phyloP scores from a whole-genome alignment of 92 coral and sea anemone species.

The Desmophyllum pertusum region DNA sequence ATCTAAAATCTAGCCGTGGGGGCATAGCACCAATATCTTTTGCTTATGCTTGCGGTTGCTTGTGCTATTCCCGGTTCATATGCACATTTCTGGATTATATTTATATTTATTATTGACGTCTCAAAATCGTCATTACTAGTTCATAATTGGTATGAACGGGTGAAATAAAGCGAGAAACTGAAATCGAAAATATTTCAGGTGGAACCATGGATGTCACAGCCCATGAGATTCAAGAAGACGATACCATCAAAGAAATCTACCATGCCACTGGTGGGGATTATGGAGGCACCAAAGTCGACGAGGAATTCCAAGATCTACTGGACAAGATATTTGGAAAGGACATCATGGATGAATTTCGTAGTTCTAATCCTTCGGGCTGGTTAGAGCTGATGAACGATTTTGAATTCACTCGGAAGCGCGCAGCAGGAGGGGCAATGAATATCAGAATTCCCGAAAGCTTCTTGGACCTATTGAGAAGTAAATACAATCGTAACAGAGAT shows the following conservation, averaged over 20 bases:
- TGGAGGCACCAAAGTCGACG: conserved; percentile 53
- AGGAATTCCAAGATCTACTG: conserved; percentile 23
- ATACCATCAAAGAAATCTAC: conserved; percentile 38
- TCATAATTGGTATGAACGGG: no score
- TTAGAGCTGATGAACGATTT: conserved; percentile 42
- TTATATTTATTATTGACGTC: no score
- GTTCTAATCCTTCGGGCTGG: conserved; percentile 24
- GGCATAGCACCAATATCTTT: no score
- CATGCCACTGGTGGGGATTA: conserved; percentile 35
- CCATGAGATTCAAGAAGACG: conserved; percentile 27
- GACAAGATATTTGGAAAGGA: conserved; percentile 32
- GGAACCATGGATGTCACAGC: conserved; percentile 53
- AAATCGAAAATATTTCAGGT: conserved; percentile 11
- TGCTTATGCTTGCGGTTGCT: no score
- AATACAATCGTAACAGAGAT: background rate
- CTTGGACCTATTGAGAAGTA: conserved; percentile 11
- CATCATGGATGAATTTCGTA: conserved; percentile 7
- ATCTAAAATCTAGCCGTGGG: no score
- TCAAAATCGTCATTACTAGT: no score
- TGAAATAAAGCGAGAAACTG: no score
- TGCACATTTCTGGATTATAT: no score
- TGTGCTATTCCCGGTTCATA: no score
- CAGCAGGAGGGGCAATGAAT: conserved; percentile 34
- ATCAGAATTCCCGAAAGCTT: conserved; percentile 43
- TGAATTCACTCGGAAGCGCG: conserved; percentile 46